These are phyloP conservation scores for Lagorchestes hirsutus DNA, from an alignment of 2,797 vertebrate genomes.

Conservation along the genomic window DNA sequence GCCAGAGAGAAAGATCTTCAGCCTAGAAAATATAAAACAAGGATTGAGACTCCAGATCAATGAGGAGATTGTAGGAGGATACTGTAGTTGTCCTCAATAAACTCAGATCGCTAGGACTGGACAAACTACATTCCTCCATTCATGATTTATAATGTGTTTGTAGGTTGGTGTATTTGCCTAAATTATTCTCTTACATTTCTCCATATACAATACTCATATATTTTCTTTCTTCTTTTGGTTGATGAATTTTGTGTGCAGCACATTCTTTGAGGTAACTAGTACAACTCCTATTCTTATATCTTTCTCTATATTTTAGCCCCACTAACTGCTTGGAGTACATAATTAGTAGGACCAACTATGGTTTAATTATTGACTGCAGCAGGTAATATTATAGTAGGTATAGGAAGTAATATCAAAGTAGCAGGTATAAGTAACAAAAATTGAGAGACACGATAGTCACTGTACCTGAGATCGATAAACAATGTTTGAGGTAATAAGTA, in stretches of 20 bases:
- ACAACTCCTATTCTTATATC: neutral
- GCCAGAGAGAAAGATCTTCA: neutral
- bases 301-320: neutral
- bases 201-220: neutral
- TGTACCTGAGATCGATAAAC: neutral
- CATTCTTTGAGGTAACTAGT: neutral
- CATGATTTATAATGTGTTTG: neutral
- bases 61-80: neutral
- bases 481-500: neutral
- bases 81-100: neutral
- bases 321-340: neutral
- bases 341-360: neutral
- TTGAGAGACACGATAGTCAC: neutral
- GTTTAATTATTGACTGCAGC: neutral
- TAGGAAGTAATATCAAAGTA: neutral
- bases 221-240: neutral
- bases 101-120: neutral
- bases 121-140: neutral
- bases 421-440: neutral
- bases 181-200: neutral
- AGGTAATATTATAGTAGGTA: neutral
- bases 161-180: neutral
- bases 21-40: neutral
- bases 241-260: neutral
- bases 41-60: neutral